These are phyloP conservation scores for Hydropsyche tenuis DNA, from an alignment of 1,140 invertebrate genomes.

Conservation along the genomic window DNA sequence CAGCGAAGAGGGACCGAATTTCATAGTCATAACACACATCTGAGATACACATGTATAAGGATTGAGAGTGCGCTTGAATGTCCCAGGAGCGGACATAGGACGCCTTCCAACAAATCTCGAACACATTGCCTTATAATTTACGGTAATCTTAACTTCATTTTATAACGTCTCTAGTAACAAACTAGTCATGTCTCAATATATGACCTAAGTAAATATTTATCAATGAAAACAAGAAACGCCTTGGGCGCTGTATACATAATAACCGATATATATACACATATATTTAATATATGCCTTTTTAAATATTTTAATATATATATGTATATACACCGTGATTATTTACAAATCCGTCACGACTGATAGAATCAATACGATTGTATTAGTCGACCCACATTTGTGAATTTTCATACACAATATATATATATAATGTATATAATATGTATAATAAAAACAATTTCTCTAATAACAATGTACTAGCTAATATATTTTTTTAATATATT, in stretches of 20 bases:
- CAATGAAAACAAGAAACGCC: constrained; percentile 47
- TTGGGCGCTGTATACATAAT: constrained; percentile 31
- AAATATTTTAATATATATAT: constrained; percentile 30
- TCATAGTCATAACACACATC: background rate
- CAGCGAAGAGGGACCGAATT: constrained; percentile 9
- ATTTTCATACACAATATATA: background rate
- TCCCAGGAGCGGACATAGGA: constrained; percentile 27
- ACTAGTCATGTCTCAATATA: constrained; percentile 49
- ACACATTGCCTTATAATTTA: constrained; percentile 45
- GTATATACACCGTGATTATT: constrained; percentile 7
- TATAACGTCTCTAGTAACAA: constrained; percentile 50
- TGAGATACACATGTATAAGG: constrained; percentile 16
- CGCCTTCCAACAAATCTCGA: constrained; percentile 48
- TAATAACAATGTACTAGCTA: constrained; percentile 51
- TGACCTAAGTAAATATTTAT: constrained; percentile 49
- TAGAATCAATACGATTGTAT: constrained; percentile 18
- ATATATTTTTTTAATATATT: constrained; percentile 30
- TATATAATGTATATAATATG: constrained; percentile 32
- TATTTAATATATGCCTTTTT: too few relatives aligned
- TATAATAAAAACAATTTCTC: constrained; percentile 46
- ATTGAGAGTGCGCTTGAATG: constrained; percentile 17
- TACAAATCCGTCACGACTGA: constrained; percentile 18
- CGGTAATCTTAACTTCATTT: constrained; percentile 48
- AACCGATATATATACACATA: constrained; percentile 4
- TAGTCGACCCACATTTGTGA: constrained; percentile 16